phyloP scores from a whole-genome alignment of 1,140 invertebrate genomes.

The Chlorops oryzae region DNA sequence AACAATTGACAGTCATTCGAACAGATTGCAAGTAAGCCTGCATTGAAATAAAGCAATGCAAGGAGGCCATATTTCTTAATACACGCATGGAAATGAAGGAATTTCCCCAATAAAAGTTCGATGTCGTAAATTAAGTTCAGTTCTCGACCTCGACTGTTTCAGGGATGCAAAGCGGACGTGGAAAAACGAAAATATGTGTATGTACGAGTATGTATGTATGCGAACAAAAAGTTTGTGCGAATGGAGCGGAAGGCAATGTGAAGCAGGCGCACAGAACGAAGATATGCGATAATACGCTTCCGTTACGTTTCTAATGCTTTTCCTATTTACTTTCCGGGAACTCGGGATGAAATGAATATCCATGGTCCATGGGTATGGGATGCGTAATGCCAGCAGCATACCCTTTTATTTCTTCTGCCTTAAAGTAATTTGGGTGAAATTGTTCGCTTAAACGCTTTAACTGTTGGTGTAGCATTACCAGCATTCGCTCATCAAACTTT shows the following conservation, averaged over 20 bases:
- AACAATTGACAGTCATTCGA: no score
- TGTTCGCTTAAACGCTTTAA: slow-evolving; percentile 20
- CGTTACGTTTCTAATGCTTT: slow-evolving; percentile 34
- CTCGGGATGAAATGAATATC: neutral
- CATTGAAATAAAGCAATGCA: no score
- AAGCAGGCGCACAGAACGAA: neutral
- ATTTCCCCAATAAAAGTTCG: slow-evolving; percentile 46
- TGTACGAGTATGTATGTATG: no score
- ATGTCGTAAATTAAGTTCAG: slow-evolving; percentile 43
- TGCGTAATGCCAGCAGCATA: neutral
- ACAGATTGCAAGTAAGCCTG: no score
- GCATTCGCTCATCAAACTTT: neutral
- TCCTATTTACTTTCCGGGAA: slow-evolving; percentile 28
- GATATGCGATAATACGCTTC: slow-evolving; percentile 42
- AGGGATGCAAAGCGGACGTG: no score
- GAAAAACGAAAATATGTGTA: no score
- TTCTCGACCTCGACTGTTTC: neutral
- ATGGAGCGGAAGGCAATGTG: no score
- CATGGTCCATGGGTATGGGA: neutral
- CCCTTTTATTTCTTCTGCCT: neutral
- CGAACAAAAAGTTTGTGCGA: no score
- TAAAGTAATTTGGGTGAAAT: slow-evolving; percentile 14
- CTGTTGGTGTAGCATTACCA: slow-evolving; percentile 12
- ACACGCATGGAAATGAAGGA: slow-evolving; percentile 44
- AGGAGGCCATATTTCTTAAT: slow-evolving; percentile 45